A percentile compares a stretch with the other conserved stretches of the same genome.
phyloP scores from a whole-genome alignment of 2,797 vertebrate genomes.

The Chlorospingus flavigularis region DNA sequence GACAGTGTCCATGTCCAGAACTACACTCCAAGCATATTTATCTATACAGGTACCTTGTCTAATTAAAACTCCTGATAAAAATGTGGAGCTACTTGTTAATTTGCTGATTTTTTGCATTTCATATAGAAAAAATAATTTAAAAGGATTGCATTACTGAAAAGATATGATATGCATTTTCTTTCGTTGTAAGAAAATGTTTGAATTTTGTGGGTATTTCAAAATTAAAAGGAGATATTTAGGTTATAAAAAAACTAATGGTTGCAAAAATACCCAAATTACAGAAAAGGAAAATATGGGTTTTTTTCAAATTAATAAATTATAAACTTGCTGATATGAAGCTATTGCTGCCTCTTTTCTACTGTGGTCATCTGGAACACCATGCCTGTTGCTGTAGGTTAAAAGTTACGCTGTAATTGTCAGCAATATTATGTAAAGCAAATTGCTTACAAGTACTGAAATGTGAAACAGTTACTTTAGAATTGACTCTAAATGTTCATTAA shows the following conservation, averaged over 20 bases:
- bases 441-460: not conserved
- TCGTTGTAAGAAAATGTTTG: not conserved
- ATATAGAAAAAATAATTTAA: not conserved
- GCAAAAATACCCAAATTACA: not conserved
- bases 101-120: not conserved
- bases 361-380: not conserved
- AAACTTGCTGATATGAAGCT: not conserved
- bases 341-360: not conserved
- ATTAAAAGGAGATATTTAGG: not conserved
- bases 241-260: not conserved
- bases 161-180: not conserved
- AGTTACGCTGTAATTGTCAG: not conserved
- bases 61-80: not conserved
- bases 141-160: not conserved
- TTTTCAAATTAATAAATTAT: not conserved
- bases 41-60: not conserved
- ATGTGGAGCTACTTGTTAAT: fast-evolving
- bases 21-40: not conserved
- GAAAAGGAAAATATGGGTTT: fast-evolving
- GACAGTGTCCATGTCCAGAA: not conserved
- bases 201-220: not conserved
- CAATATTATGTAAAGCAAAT: not conserved
- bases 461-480: not conserved
- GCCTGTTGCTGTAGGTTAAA: not conserved
- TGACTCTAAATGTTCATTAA: not conserved